phyloP scores from a whole-genome alignment of 2,797 vertebrate species.

The Steatocranus sp. region DNA sequence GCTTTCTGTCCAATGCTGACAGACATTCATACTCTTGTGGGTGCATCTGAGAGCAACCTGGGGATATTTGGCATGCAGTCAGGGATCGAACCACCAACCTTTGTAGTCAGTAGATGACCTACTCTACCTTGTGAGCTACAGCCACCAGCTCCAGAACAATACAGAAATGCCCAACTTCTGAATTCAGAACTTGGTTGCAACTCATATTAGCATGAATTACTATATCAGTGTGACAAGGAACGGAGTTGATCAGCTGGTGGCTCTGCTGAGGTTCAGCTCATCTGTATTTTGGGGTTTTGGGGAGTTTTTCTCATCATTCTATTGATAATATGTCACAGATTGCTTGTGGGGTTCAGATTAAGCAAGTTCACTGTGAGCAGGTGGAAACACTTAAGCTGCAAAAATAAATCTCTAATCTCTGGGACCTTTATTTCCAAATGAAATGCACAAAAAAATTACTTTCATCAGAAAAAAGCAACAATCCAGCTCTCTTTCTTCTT shows the following conservation, averaged over 20 bases:
- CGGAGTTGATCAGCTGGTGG: neutral
- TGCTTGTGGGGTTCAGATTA: neutral
- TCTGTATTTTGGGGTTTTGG: neutral
- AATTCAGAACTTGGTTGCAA: neutral
- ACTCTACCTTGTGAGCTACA: neutral
- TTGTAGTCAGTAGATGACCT: neutral
- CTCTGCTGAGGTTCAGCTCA: neutral
- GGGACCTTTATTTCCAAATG: neutral
- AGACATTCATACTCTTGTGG: neutral
- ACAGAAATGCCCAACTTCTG: neutral
- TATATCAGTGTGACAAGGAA: neutral
- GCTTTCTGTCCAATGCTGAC: neutral
- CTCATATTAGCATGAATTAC: neutral
- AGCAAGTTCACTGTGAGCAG: neutral
- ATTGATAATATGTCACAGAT: neutral
- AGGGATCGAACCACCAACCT: neutral
- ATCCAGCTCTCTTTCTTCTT: neutral
- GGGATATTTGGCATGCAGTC: neutral
- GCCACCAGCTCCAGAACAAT: neutral
- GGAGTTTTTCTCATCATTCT: neutral
- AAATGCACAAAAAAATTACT: neutral
- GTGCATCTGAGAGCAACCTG: neutral
- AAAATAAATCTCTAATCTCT: neutral
- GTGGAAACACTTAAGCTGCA: neutral
- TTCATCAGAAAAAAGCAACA: neutral